Evolutionary conservation across 2,113 vertebrate species (phyloP), one percentile per base, ranked within the genome.

Genomic region (Spea bombifrons): DNA sequence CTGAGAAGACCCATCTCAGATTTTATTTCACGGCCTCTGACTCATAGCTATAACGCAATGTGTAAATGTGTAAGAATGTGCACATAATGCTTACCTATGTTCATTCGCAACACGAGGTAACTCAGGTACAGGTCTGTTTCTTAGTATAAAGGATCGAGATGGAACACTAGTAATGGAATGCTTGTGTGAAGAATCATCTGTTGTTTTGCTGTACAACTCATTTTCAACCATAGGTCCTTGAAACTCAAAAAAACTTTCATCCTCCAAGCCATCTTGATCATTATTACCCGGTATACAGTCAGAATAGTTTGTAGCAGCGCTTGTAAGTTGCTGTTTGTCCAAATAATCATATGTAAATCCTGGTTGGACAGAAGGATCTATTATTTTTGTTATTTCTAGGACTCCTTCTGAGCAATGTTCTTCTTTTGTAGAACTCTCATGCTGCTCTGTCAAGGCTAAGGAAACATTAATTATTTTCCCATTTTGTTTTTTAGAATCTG

Each of bases 41-140:
- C 30, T 30, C 1, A 30, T 30, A 30, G 30, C 30, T 30, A 30
- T 30, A 53, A 2, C 50, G 50, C 50, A 53, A 53, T 8, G 7
- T 53, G 5, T 52, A 52, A 52, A 1, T 52, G 10, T 52, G 50
- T 53, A 53, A 53, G 10, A 8, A 53, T 53, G 10, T 53, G 50
- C 10, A 53, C 50, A 53, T 8, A 8, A 53, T 53, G 7, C 50
- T 53, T 30, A 30, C 30, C 30, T 30, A 30, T 30, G 2, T 30
- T 75, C 77, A 83, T 83, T 81, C 17, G 66, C 83, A 15, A 84
- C 81, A 12, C 71, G 83, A 0, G 97, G 97, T 78, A 98, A 91
- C 75, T 96, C 87, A 13, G 97, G 96, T 4, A 98, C 96, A 7
- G 96, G 97, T 4, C 96, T 91, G 84, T 98, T 95, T 53, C 94